Conservation (phyloP, 37 sponge, comb jelly and placozoan species). For the Lycopodina hypogea region DNA sequence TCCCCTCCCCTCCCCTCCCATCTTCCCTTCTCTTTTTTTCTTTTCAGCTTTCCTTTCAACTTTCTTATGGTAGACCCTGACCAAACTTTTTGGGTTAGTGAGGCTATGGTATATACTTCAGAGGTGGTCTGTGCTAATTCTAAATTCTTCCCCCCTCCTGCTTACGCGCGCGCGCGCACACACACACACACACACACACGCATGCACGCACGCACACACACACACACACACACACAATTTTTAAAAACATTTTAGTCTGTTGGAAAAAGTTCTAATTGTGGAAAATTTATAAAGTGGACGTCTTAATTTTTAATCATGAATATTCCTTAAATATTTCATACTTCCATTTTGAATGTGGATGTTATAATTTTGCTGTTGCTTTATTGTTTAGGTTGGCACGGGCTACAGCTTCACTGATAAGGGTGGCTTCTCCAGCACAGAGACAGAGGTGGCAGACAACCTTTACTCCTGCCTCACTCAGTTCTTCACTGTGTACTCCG, state of each 20-base stretch:
- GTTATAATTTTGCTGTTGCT: too few species aligned
- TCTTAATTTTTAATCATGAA: too few species aligned
- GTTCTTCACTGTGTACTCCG: slow-evolving; percentile 76
- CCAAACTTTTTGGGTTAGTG: too few species aligned
- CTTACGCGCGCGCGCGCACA: background rate
- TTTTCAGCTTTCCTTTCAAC: background rate
- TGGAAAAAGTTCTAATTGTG: too few species aligned
- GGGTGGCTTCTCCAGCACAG: slow-evolving; percentile 72
- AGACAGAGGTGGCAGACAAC: slow-evolving; percentile 70
- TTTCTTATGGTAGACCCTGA: background rate
- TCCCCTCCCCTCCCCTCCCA: too few species aligned
- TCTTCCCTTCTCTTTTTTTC: background rate
- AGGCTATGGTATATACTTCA: too few species aligned
- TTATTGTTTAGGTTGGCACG: slow-evolving; percentile 84
- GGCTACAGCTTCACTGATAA: slow-evolving; percentile 81
- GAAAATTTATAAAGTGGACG: too few species aligned
- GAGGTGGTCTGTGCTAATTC: too few species aligned
- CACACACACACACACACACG: slow-evolving; percentile 36
- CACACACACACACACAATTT: slow-evolving; percentile 21
- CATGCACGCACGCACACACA: background rate
- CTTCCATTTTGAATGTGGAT: too few species aligned
- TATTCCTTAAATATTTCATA: too few species aligned
- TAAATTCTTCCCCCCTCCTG: too few species aligned
- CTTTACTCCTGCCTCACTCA: slow-evolving; percentile 77
- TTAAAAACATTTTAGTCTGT: too few species aligned